phyloP scores from a whole-genome alignment of 2,888 invertebrate genomes.

The Drosophila setosimentum region DNA sequence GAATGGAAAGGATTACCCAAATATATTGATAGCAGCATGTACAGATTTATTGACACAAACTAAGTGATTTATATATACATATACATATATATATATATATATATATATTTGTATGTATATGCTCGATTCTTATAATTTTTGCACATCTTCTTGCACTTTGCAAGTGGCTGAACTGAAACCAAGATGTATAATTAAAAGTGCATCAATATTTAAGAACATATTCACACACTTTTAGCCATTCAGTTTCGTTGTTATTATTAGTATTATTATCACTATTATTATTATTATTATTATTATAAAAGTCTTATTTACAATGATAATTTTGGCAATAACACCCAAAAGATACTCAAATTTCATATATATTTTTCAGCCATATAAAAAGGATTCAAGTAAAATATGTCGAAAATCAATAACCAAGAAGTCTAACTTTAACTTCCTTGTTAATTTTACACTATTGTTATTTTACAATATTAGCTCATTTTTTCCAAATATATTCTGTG shows the following conservation, averaged over 20 bases:
- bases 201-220: background rate
- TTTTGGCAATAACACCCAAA: background rate
- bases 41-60: conserved; percentile 15
- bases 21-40: conserved; percentile 17
- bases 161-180: background rate
- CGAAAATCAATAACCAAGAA: background rate
- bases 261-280: background rate
- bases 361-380: background rate
- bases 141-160: conserved; percentile 1
- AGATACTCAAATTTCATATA: background rate
- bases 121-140: background rate
- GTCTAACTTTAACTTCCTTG: background rate
- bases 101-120: background rate
- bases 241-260: background rate
- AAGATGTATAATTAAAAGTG: background rate
- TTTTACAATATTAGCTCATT: background rate
- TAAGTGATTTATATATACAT: conserved; percentile 2
- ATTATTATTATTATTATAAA: background rate
- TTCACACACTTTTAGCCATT: background rate
- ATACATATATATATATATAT: background rate
- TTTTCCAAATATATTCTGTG: background rate
- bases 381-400: background rate
- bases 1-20: conserved; percentile 22
- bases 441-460: no score
- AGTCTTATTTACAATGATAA: no score